Evolutionary conservation across 64 coral and sea anemone genomes (phyloP).

Genomic region (Dendrophyllia cribrosa): DNA sequence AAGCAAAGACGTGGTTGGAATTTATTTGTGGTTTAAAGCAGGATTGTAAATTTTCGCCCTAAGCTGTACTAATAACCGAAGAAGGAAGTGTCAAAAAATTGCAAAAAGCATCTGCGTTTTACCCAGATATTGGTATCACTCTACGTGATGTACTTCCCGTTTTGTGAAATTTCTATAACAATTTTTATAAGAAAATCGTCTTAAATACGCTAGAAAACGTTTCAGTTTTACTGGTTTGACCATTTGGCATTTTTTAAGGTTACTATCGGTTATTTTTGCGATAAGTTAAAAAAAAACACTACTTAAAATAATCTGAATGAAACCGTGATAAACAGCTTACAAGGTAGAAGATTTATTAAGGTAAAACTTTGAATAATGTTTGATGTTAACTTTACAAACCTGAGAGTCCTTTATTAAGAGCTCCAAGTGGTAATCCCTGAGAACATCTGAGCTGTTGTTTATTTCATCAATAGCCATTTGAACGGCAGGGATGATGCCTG

Average conservation of each 20-base stretch:
- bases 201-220: too few species aligned
- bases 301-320: too few species aligned
- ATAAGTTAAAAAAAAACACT: too few species aligned
- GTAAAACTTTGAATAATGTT: too few species aligned
- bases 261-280: too few species aligned
- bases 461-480: constrained; percentile 89
- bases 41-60: neutral
- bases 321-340: too few species aligned
- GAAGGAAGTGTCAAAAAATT: neutral
- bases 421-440: constrained; percentile 68
- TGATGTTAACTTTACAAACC: constrained; percentile 26
- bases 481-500: constrained; percentile 73
- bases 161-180: too few species aligned
- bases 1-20: neutral
- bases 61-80: neutral
- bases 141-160: too few species aligned
- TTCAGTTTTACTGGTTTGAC: too few species aligned
- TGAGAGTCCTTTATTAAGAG: constrained; percentile 77
- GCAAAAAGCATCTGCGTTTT: neutral
- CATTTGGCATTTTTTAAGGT: too few species aligned
- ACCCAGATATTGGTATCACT: neutral
- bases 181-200: too few species aligned
- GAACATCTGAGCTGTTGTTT: constrained; percentile 61
- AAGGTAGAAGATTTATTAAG: too few species aligned
- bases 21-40: neutral